A percentile compares a stretch with the other conserved stretches of the same genome.
phyloP scores from a whole-genome alignment of 2,888 invertebrate species.

The Andrena minutula region DNA sequence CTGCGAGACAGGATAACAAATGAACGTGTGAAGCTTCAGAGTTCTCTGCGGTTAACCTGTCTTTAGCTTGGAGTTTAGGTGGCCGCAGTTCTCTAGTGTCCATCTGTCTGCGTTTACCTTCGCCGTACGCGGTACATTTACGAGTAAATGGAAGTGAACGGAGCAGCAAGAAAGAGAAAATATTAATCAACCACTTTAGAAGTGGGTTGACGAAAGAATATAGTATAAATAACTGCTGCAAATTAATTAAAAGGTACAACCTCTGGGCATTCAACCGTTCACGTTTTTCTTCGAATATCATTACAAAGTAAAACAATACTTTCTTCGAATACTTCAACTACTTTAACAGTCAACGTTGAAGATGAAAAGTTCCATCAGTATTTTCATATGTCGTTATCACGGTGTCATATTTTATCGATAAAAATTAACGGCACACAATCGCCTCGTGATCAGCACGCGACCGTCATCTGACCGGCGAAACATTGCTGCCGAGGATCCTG shows the following conservation, averaged over 20 bases:
- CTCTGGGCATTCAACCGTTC: too few species aligned
- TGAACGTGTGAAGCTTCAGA: not conserved
- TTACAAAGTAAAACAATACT: too few species aligned
- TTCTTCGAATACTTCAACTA: too few species aligned
- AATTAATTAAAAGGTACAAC: not conserved
- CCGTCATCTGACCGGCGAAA: too few species aligned
- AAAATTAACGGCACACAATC: too few species aligned
- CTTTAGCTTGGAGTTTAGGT: constrained; percentile 1
- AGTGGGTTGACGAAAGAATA: not conserved
- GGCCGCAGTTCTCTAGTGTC: constrained; percentile 1
- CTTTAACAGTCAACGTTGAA: too few species aligned
- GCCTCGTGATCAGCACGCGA: too few species aligned
- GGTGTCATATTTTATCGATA: too few species aligned
- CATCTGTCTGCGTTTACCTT: constrained; percentile 33
- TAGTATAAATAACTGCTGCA: not conserved
- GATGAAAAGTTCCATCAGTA: too few species aligned
- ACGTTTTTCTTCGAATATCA: not conserved
- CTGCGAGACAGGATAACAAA: constrained; percentile 1
- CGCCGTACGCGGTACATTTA: constrained; percentile 1
- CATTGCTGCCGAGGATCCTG: too few species aligned
- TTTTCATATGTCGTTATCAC: too few species aligned
- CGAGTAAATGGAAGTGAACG: constrained; percentile 18
- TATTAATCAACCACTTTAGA: constrained; percentile 16
- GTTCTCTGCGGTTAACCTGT: not conserved
- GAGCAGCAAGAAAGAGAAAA: not conserved